These are phyloP conservation scores for Catharus ustulatus DNA, from an alignment of 2,797 vertebrate genomes.

Conservation along the genomic window DNA sequence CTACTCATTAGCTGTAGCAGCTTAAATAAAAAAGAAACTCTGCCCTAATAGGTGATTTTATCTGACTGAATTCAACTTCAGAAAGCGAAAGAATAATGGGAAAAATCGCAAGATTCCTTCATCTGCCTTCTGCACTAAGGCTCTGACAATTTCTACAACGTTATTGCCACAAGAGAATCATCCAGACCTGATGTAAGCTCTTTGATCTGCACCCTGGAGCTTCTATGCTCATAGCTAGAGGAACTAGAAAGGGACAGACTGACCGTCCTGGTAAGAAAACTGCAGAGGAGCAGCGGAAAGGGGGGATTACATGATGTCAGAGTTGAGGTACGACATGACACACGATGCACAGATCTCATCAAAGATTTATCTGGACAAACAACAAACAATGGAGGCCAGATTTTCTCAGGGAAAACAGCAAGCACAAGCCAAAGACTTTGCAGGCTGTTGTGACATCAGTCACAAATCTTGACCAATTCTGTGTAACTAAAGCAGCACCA, in stretches of 20 bases:
- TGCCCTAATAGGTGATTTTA: background rate
- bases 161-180: background rate
- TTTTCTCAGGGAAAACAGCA: background rate
- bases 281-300: background rate
- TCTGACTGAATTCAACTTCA: background rate
- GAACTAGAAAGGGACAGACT: background rate
- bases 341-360: background rate
- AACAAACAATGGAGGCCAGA: background rate
- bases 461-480: conserved; percentile 7
- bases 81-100: background rate
- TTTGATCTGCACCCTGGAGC: background rate
- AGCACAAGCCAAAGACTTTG: background rate
- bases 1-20: background rate
- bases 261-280: background rate
- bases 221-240: background rate
- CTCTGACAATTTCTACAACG: background rate
- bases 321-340: background rate
- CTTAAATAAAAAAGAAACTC: background rate
- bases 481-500: background rate
- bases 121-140: background rate
- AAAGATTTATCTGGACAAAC: background rate
- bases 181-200: background rate
- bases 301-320: background rate
- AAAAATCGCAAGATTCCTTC: background rate
- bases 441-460: background rate